Conservation (phyloP, 2,113 vertebrate genomes). For the Naja naja region DNA sequence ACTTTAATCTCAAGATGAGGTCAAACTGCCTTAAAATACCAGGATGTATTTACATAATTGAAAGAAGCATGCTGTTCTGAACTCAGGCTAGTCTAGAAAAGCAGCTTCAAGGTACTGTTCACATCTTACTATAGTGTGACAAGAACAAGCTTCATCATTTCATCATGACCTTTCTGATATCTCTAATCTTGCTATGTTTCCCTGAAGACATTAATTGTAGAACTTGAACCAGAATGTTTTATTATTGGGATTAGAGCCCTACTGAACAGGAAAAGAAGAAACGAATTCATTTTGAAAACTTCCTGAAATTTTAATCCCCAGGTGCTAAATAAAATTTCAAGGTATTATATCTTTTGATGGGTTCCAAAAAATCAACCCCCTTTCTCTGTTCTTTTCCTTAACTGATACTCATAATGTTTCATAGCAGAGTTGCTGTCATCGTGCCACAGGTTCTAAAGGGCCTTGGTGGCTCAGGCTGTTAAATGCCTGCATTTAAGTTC, state of each 20-base stretch:
- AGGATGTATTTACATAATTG: neutral
- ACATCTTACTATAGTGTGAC: neutral
- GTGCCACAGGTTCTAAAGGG: neutral
- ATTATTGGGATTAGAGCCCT: neutral
- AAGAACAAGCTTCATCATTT: neutral
- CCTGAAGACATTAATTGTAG: neutral
- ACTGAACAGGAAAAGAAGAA: neutral
- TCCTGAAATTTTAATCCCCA: neutral
- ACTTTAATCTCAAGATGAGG: neutral
- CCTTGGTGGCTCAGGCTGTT: too few species aligned
- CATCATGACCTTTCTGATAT: neutral
- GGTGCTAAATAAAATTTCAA: neutral
- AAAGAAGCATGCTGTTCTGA: neutral
- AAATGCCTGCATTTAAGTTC: too few species aligned
- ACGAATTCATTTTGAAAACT: neutral
- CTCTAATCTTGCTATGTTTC: neutral
- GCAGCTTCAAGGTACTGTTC: neutral
- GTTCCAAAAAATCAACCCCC: neutral
- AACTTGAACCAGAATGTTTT: neutral
- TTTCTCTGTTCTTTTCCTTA: neutral
- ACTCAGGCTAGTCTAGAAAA: neutral
- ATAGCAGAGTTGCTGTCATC: neutral
- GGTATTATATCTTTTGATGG: neutral
- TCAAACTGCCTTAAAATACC: neutral
- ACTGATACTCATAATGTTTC: neutral